These are phyloP conservation scores for Physeter macrocephalus DNA, from an alignment of 2,113 vertebrate genomes.

Conservation along the genomic window DNA sequence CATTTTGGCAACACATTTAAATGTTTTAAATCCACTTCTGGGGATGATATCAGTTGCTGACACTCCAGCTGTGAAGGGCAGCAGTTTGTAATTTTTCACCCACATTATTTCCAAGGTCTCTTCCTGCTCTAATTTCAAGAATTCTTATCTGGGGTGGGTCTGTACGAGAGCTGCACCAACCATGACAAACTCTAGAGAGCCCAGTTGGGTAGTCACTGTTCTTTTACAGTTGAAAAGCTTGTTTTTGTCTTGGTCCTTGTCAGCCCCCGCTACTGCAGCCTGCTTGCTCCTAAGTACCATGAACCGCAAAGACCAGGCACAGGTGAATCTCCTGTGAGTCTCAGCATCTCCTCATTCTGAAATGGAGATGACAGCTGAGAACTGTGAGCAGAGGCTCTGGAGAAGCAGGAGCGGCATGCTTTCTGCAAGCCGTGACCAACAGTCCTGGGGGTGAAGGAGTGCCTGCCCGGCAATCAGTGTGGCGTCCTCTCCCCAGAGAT, in stretches of 20 bases:
- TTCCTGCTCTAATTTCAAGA: neutral
- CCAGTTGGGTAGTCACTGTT: neutral
- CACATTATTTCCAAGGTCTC: neutral
- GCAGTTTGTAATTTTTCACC: neutral
- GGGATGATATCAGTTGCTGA: neutral
- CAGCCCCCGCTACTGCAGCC: neutral
- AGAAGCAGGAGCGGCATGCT: neutral
- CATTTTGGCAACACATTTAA: neutral
- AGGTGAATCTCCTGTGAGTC: neutral
- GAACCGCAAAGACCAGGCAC: accelerated
- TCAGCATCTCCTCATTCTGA: neutral
- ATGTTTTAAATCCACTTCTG: neutral
- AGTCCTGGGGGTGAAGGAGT: neutral
- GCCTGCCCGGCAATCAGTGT: neutral
- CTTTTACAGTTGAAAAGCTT: neutral
- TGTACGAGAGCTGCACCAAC: neutral
- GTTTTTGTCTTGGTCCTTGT: neutral
- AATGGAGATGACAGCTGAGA: neutral
- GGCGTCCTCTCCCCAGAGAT: neutral
- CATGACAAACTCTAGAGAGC: neutral
- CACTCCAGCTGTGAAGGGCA: neutral
- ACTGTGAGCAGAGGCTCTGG: neutral
- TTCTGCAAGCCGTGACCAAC: neutral
- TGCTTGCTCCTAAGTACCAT: too few species aligned
- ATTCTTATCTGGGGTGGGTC: neutral